Evolutionary conservation across 37 sponge, comb jelly and placozoan species (phyloP).

Genomic region (Tethya wilhelma): DNA sequence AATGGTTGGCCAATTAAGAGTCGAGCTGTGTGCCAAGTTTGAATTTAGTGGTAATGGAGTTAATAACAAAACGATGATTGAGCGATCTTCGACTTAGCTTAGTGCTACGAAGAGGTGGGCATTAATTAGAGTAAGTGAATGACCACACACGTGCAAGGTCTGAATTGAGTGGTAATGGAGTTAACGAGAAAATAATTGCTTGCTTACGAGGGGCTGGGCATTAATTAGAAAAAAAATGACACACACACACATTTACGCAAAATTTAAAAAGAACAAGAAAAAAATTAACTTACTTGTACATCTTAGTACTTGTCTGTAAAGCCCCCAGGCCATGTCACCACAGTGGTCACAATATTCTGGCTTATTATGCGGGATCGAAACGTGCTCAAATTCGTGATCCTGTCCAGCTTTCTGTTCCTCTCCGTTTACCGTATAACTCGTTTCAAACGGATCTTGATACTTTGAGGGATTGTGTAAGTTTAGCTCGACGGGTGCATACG

Average conservation of each 20-base stretch:
- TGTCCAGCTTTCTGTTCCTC: conserved; percentile 3
- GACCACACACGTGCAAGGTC: not conserved
- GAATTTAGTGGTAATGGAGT: too few species aligned
- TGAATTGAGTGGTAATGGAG: too few species aligned
- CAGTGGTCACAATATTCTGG: conserved; percentile 81
- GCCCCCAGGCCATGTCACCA: conserved; percentile 65
- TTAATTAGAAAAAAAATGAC: too few species aligned
- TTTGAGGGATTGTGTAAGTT: conserved; percentile 18
- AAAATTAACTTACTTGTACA: conserved; percentile 57
- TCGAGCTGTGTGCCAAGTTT: too few species aligned
- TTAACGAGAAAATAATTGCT: too few species aligned
- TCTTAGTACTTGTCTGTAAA: conserved; percentile 45
- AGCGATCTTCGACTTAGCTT: too few species aligned
- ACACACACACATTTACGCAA: conserved; percentile 24
- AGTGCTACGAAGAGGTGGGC: not conserved
- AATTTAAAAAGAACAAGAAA: conserved; percentile 10
- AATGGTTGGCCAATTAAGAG: too few species aligned
- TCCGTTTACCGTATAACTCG: conserved; percentile 27
- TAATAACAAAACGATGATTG: too few species aligned
- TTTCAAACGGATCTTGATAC: conserved; percentile 66
- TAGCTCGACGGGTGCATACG: conserved; percentile 19
- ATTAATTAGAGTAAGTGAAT: not conserved
- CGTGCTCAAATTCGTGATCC: conserved; percentile 80
- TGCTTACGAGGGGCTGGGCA: too few species aligned
- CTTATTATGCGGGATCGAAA: conserved; percentile 76